Conservation (phyloP, 2,113 vertebrate genomes). For the Scartelaos histophorus region DNA sequence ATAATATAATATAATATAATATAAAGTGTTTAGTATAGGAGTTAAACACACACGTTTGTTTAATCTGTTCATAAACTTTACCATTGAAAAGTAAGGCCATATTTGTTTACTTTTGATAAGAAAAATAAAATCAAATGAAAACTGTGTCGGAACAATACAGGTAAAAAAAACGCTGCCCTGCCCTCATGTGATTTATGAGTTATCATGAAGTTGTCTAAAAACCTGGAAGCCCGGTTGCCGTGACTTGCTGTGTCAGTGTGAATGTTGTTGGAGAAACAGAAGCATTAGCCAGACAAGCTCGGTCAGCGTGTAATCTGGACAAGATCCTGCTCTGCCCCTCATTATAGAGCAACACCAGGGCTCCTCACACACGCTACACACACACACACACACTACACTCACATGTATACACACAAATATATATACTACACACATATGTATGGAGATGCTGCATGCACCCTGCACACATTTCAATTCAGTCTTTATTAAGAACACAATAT, state of each 20-base stretch:
- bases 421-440: no score
- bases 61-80: not conserved
- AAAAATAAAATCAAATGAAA: no score
- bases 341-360: constrained; percentile 3
- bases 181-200: not conserved
- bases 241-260: constrained; percentile 8
- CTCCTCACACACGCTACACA: constrained; percentile 20
- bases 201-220: constrained; percentile 15
- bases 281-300: constrained; percentile 39
- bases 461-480: no score
- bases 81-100: not conserved
- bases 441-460: no score
- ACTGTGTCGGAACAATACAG: not conserved
- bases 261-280: constrained; percentile 32
- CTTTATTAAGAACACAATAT: no score
- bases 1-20: no score
- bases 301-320: constrained; percentile 38
- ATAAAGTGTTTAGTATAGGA: not conserved
- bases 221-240: constrained; percentile 5
- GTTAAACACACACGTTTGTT: not conserved
- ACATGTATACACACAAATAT: no score
- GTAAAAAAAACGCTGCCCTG: not conserved
- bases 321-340: constrained; percentile 26
- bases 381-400: constrained; percentile 13
- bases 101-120: not conserved